Conservation (phyloP, 2,797 vertebrate genomes). For the Philypnodon macrostomus region DNA sequence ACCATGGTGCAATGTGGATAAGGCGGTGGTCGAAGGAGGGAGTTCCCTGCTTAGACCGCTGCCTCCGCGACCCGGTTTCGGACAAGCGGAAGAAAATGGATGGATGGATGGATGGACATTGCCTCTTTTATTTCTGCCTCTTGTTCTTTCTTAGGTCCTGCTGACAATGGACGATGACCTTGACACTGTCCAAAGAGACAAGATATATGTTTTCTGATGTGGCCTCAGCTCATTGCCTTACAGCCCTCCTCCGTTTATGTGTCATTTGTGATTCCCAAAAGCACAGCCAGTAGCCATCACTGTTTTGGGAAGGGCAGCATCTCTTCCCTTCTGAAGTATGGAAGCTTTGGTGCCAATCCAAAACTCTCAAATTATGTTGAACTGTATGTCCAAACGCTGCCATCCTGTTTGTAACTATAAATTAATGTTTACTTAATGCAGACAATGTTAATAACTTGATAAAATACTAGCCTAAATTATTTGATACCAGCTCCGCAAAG, state of each 20-base stretch:
- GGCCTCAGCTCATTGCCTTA: slow-evolving; percentile 60
- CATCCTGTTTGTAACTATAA: slow-evolving; percentile 51
- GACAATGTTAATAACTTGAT: slow-evolving; percentile 30
- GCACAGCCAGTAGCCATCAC: slow-evolving; percentile 53
- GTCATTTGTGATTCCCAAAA: slow-evolving; percentile 20
- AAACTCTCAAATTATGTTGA: slow-evolving; percentile 25
- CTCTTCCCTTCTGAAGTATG: slow-evolving; percentile 25
- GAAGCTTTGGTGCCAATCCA: slow-evolving; percentile 69
- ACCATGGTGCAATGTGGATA: too few species aligned
- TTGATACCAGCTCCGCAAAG: slow-evolving; percentile 53
- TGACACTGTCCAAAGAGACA: slow-evolving; percentile 91
- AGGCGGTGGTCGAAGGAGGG: too few species aligned
- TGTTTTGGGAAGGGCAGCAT: slow-evolving; percentile 10
- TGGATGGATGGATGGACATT: too few species aligned
- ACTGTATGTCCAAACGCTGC: slow-evolving; percentile 47
- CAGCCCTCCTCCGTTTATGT: slow-evolving; percentile 13
- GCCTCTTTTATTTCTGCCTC: not conserved
- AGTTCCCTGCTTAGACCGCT: too few species aligned
- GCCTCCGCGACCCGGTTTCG: too few species aligned
- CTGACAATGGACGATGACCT: slow-evolving; percentile 95
- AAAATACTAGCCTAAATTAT: slow-evolving; percentile 34
- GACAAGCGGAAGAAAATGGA: too few species aligned
- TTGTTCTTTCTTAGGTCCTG: slow-evolving; percentile 78
- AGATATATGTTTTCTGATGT: slow-evolving; percentile 91
- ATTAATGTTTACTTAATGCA: slow-evolving; percentile 57